Base-by-base conservation (phyloP, 2,888 invertebrate species). In the Synanthedon formicaeformis region DNA sequence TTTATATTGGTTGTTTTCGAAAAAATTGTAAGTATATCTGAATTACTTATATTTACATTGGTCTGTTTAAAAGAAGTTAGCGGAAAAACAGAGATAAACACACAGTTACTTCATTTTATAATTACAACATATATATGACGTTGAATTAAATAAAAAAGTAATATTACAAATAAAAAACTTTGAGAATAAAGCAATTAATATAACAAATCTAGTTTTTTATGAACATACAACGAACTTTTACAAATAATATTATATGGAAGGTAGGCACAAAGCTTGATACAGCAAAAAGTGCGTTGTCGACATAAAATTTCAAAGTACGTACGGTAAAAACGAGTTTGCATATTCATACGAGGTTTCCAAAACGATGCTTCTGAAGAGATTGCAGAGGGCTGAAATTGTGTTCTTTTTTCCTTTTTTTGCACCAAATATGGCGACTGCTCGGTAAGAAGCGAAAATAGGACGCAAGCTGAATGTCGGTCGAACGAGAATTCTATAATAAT, bases 291-390 rank as follows among this genome's bases (percentile, higher is more conserved):
- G 51, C 52, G 55, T 53, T 53, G 16, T 23, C 40, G 40, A 53
- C 53, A 51, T 51, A 51, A 55, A 55, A 55, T 55, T 52, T 14
- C 50, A 55, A 34, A 1, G 41, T 41, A n/a, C 41, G 52, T 50
- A 50, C 56, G 48, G 55, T 52, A 54, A 52, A 55, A 54, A 54
- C 54, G 54, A 52, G 54, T 57, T 57, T 57, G 56, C 54, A 57
- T 58, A 58, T 58, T 58, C 54, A 58, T 58, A 55, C 53, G 13
- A 45, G 53, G 41, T 52, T 50, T 48, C n/a, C 52, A 41, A 45
- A 54, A 49, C 41, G 40, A 50, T 23, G 49, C 16, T 18, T 49
- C 45, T 45, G 45, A 45, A 45, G 45, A 45, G 45, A 45, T 45
- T 45, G 45, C 13, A 4, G 45, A 45, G 45, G 45, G 6, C 14